Base-by-base conservation (phyloP, 2,797 vertebrate species). In the Onychomys arenicola region DNA sequence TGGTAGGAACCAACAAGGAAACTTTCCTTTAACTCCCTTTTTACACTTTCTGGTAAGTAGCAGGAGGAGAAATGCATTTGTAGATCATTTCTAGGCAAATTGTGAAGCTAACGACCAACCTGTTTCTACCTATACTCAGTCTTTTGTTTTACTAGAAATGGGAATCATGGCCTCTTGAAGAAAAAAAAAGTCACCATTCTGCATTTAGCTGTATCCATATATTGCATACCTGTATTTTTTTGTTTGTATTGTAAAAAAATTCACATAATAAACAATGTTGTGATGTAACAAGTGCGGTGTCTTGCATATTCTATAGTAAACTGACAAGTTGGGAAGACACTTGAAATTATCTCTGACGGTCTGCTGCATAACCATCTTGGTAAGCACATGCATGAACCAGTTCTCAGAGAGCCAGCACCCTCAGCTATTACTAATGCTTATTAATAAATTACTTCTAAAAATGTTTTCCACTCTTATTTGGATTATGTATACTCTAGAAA, bases 181-280 rank as follows among this genome's bases (percentile, higher is more conserved):
- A 98, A 98, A 61, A 98, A 96, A 83, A 98, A 98, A 96, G 98
- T 98, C 98, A 99, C 98, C 98, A 98, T 98, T 99, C 98, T 98
- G 97, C 98, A 98, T 98, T 99, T 99, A 99, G 99, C 99, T 99
- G 99, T 99, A 99, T 99, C 99, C 99, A 99, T 99, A 99, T 99
- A 99, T 98, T 99, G 99, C 99, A 99, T 99, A 99, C 99, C 99
- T 99, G 99, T 99, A 99, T 99, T 99, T 99, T 86, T 99, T 99
- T 99, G 99, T 99, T 99, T 99, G 99, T 99, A 99, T 99, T 99
- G 99, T 99, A 99, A 85, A 85, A 99, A 99, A 99, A 99, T 99
- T 99, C 99, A 99, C 99, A 99, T 99, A 99, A 99, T 99, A 99
- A 99, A 99, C 99, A 98, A 99, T 98, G 98, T 99, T 99, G 99